Percentiles rank a stretch among this genome's conserved stretches.
Evolutionary conservation across 2,797 vertebrate genomes (phyloP).

Genomic region (Danio albolineatus): DNA sequence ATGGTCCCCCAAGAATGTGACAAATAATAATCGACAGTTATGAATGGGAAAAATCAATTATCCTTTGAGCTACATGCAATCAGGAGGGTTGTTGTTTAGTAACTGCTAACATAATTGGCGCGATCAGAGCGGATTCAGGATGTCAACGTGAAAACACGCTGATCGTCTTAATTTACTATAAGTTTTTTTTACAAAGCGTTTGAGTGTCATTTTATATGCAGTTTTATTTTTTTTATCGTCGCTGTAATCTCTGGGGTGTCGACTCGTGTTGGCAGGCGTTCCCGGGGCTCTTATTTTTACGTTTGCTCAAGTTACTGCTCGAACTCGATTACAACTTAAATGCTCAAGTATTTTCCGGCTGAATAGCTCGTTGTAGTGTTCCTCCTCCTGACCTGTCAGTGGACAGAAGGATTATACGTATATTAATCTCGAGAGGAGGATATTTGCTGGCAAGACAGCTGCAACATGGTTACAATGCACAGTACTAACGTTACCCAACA

Average conservation of each 20-base stretch:
- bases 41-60: neutral
- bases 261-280: neutral
- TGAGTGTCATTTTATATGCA: neutral
- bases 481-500: neutral
- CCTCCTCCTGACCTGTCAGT: slow-evolving; percentile 8
- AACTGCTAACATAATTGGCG: slow-evolving; percentile 11
- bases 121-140: neutral
- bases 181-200: neutral
- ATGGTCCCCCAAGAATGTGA: neutral
- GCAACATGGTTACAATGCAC: neutral
- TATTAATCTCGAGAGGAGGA: slow-evolving; percentile 15
- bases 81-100: slow-evolving; percentile 2
- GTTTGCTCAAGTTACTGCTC: neutral
- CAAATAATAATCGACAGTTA: neutral
- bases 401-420: neutral
- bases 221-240: too few species aligned
- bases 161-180: neutral
- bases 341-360: neutral
- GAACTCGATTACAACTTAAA: slow-evolving; percentile 3
- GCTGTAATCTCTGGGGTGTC: neutral
- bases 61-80: neutral
- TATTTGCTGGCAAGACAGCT: neutral
- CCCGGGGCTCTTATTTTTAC: neutral
- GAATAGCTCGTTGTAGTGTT: neutral
- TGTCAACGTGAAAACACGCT: neutral